Conservation (phyloP, 2,113 vertebrate genomes). For the Climacteris rufus region DNA sequence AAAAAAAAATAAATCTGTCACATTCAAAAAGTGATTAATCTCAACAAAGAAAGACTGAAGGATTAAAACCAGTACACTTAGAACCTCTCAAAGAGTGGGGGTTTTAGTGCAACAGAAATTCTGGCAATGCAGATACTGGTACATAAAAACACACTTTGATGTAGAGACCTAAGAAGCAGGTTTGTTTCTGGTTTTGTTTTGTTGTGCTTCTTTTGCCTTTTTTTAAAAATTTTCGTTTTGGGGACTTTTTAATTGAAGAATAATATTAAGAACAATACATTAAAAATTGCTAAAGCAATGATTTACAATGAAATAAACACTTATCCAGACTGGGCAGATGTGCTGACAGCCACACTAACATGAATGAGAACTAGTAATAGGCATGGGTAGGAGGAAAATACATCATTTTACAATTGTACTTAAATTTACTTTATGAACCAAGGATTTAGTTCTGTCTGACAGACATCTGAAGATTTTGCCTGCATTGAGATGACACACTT, state of each 20-base stretch:
- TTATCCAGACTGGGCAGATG: not conserved
- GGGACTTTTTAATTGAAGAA: not conserved
- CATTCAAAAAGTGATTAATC: not conserved
- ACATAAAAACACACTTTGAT: not conserved
- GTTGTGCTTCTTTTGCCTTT: not conserved
- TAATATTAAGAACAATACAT: not conserved
- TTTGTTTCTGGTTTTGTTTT: not conserved
- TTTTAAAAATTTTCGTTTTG: not conserved
- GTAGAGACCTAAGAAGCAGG: not conserved
- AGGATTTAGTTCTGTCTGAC: not conserved
- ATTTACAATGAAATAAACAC: not conserved
- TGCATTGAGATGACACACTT: not conserved
- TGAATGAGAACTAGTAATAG: not conserved
- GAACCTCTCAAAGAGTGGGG: not conserved
- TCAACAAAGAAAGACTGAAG: not conserved
- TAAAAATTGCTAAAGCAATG: not conserved
- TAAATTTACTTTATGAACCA: not conserved
- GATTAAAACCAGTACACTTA: not conserved
- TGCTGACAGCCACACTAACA: not conserved
- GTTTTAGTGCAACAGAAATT: not conserved
- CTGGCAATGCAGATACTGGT: not conserved
- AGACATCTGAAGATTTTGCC: not conserved
- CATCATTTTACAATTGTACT: not conserved
- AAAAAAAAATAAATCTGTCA: not conserved
- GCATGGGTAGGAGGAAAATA: not conserved